Conservation (phyloP, 2,113 vertebrate genomes). For the Oophaga pumilio region DNA sequence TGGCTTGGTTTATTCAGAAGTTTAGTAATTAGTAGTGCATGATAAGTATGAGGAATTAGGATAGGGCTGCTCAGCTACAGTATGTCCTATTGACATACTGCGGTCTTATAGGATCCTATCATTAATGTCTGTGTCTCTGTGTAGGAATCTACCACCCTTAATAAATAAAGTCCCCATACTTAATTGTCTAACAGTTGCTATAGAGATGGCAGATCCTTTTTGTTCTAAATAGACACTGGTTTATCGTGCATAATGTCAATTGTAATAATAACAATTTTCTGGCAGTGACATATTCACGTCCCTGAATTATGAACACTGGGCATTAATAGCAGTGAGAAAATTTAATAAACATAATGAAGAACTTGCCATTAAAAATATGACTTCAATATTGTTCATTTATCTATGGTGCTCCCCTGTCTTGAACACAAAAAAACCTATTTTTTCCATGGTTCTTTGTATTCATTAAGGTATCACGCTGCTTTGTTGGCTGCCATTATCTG, state of each 20-base stretch:
- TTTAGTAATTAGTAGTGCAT: background rate
- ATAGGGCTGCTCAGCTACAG: too few relatives aligned
- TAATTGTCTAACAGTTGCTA: background rate
- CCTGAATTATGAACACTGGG: background rate
- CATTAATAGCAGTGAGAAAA: background rate
- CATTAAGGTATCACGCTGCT: background rate
- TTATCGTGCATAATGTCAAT: background rate
- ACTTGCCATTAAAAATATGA: background rate
- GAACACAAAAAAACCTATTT: background rate
- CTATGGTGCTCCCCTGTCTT: background rate
- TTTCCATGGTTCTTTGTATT: background rate
- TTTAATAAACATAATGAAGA: background rate
- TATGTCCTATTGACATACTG: background rate
- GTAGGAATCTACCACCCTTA: background rate
- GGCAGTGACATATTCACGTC: background rate
- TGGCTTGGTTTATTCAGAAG: too few relatives aligned
- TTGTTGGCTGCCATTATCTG: background rate
- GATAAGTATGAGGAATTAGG: background rate
- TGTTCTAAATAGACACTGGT: background rate
- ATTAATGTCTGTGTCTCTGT: background rate
- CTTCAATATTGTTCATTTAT: background rate
- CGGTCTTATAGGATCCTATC: background rate
- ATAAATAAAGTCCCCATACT: background rate
- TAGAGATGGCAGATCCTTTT: background rate
- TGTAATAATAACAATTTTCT: background rate